Conservation (phyloP, 1,140 invertebrate species). For the Scaptomyza hsui region DNA sequence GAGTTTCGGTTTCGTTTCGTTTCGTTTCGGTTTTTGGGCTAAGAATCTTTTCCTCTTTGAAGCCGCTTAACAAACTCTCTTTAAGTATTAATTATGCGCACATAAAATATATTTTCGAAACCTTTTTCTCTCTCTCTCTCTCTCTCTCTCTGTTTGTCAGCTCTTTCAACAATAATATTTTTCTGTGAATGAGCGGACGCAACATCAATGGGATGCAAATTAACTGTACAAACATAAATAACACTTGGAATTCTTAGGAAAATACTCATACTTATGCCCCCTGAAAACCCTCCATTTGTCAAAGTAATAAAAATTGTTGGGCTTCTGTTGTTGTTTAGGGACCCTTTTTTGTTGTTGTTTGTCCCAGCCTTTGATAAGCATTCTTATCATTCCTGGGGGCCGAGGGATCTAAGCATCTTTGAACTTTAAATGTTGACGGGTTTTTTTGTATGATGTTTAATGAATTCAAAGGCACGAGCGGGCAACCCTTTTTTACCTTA, state of each 20-base stretch:
- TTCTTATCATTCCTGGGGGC: conserved; percentile 40
- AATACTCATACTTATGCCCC: conserved; percentile 26
- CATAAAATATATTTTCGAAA: conserved; percentile 79
- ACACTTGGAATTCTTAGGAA: conserved; percentile 75
- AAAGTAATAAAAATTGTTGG: conserved; percentile 78
- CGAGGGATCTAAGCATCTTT: conserved; percentile 24
- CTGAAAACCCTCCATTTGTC: no score
- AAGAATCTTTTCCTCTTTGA: conserved; percentile 61
- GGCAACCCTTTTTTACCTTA: neutral
- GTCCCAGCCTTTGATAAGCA: conserved; percentile 34
- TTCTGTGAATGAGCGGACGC: conserved; percentile 57
- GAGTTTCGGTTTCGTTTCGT: neutral
- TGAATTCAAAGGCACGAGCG: conserved; percentile 70
- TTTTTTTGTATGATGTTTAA: conserved; percentile 69
- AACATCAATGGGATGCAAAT: conserved; percentile 81
- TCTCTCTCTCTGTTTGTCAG: conserved; percentile 24
- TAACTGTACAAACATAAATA: conserved; percentile 83
- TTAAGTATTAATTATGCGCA: conserved; percentile 81
- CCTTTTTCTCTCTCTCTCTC: no score
- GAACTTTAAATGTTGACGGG: conserved; percentile 11
- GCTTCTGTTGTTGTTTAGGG: conserved; percentile 46
- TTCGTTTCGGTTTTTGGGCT: conserved; percentile 34
- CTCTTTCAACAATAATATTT: conserved; percentile 41
- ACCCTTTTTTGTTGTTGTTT: conserved; percentile 25
- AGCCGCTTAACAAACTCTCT: conserved; percentile 49